Evolutionary conservation across 2,888 invertebrate species (phyloP), one percentile per base, ranked within the genome.

Genomic region (Congeria kusceri): DNA sequence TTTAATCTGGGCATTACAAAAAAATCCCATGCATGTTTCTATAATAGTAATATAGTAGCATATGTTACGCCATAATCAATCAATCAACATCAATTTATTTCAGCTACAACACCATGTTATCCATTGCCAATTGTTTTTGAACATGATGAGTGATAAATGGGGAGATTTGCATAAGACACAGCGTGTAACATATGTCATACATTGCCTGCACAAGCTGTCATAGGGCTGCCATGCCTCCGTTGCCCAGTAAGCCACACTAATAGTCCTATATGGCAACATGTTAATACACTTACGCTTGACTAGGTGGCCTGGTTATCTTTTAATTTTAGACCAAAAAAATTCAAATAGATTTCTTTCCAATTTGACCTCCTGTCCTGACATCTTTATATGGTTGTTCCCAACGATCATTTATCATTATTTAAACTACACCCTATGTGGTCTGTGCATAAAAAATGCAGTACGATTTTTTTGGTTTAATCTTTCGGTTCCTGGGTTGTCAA

Each of bases 271-370:
- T 53, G 23, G 20, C 25, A 53, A 53, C 53, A 53, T 53, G 53
- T 53, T 23, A 53, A 53, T 25, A 53, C 53, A 53, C 53, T 53
- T 20, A 53, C 25, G 1, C 25, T 53, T 25, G 25, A 39, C 39
- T 32, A 61, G 39, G 61, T 39, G 23, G 29, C 20, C 39, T 23
- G 49, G 66, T 73, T 73, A 73, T 73, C 73, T 73, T 61, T 66
- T 66, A 66, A 66, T 73, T 73, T 73, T 59, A 53, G 15, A 15
- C 39, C 39, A 59, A 58, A 20, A 23, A 28, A 25, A 28, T 20
- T 39, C 46, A 56, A 66, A 73, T 73, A 59, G 59, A 73, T 66
- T 73, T 61, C 46, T 49, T 29, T 39, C 20, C 13, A 25, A 29
- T 27, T 3, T 53, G 61, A 66, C 44, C 73, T 28, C n/a, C 11